Percentiles rank a stretch among this genome's conserved stretches.
Evolutionary conservation across 2,888 invertebrate genomes (phyloP).

Genomic region (Morpho achilles): DNA sequence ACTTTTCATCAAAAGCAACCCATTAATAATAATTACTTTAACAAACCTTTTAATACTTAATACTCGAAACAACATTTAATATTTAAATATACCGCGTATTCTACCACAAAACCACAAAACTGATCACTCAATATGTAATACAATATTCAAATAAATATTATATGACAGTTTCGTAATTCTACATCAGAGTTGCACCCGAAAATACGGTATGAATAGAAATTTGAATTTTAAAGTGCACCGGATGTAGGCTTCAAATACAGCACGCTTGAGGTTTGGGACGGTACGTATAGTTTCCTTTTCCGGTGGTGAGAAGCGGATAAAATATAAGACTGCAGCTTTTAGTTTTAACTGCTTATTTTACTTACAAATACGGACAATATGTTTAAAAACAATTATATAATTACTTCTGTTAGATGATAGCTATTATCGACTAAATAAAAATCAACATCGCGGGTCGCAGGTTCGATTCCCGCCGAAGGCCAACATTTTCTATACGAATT

Average conservation of each 20-base stretch:
- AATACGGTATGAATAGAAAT: slow-evolving; percentile 29
- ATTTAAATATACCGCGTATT: too few relatives aligned
- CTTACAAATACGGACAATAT: too few relatives aligned
- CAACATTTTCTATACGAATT: too few relatives aligned
- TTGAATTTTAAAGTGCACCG: slow-evolving; percentile 36
- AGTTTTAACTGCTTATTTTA: background rate
- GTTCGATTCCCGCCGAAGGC: too few relatives aligned
- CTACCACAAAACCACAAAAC: background rate
- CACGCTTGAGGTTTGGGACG: slow-evolving; percentile 35
- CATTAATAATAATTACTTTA: too few relatives aligned
- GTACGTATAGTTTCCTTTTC: slow-evolving; percentile 43
- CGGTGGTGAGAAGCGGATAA: slow-evolving; percentile 34
- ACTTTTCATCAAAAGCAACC: too few relatives aligned
- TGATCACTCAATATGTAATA: background rate
- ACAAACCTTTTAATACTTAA: too few relatives aligned
- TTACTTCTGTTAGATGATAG: too few relatives aligned
- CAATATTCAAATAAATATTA: slow-evolving; percentile 5
- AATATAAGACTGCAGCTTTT: slow-evolving; percentile 29
- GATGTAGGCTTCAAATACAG: slow-evolving; percentile 43
- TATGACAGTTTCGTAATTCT: slow-evolving; percentile 8
- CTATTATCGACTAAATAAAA: too few relatives aligned
- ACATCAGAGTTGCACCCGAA: slow-evolving; percentile 11
- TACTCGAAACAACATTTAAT: too few relatives aligned
- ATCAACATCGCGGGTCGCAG: too few relatives aligned
- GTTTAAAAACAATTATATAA: too few relatives aligned